Conservation (phyloP, 1,140 invertebrate genomes). For the Agraylea sexmaculata region DNA sequence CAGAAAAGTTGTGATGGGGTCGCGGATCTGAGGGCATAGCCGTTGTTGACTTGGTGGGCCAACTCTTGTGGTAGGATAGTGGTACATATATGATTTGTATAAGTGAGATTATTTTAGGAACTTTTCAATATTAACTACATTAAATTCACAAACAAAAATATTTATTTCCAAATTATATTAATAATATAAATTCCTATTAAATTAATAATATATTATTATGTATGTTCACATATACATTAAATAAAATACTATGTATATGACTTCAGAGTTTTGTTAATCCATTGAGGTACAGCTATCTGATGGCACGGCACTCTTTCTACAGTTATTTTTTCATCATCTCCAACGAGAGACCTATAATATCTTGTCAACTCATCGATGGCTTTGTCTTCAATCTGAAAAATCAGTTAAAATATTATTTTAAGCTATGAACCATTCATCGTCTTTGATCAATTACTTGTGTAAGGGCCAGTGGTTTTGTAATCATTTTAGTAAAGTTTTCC, state of each 20-base stretch:
- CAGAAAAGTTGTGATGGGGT: too few relatives aligned
- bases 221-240: background rate
- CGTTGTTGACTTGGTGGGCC: background rate
- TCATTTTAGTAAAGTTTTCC: slow-evolving; percentile 45
- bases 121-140: background rate
- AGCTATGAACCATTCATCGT: background rate
- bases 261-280: slow-evolving; percentile 42
- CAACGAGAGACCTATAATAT: slow-evolving; percentile 48
- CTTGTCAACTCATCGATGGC: slow-evolving; percentile 56
- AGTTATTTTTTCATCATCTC: slow-evolving; percentile 51
- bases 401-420: slow-evolving; percentile 3
- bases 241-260: slow-evolving; percentile 15
- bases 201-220: background rate
- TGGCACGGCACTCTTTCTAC: slow-evolving; percentile 40
- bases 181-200: background rate
- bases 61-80: background rate
- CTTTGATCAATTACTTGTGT: slow-evolving; percentile 37
- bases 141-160: background rate
- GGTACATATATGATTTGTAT: background rate
- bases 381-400: slow-evolving; percentile 55
- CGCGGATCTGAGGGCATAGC: too few relatives aligned
- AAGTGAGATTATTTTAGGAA: background rate
- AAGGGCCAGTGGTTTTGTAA: slow-evolving; percentile 47
- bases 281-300: slow-evolving; percentile 46
- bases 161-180: background rate